A percentile compares a stretch with the other conserved stretches of the same genome.
phyloP scores from a whole-genome alignment of 2,113 vertebrate genomes.

The Gymnorhina tibicen region DNA sequence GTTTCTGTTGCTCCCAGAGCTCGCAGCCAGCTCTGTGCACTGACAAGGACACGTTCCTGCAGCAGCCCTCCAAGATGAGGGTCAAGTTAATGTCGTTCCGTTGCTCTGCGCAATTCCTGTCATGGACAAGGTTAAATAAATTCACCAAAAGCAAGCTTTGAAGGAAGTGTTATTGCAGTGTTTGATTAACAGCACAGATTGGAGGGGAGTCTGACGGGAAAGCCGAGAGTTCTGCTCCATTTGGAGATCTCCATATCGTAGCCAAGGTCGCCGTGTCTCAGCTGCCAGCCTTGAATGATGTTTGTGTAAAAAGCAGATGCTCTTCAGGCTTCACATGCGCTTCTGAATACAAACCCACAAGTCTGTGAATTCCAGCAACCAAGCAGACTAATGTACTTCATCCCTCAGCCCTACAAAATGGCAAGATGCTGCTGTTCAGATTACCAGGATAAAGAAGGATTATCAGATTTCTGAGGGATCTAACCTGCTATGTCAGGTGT shows the following conservation, averaged over 20 bases:
- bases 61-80: not conserved
- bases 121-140: slow-evolving; percentile 25
- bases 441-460: not conserved
- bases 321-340: not conserved
- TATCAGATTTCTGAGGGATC: not conserved
- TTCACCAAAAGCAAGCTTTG: not conserved
- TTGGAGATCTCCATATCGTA: not conserved
- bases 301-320: not conserved
- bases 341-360: not conserved
- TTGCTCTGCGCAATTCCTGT: not conserved
- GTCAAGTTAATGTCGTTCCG: not conserved
- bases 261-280: not conserved
- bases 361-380: not conserved
- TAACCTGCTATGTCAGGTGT: not conserved
- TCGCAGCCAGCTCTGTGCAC: not conserved
- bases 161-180: not conserved
- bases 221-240: not conserved
- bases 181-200: not conserved
- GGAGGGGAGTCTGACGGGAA: not conserved
- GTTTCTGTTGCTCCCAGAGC: not conserved
- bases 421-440: not conserved
- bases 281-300: not conserved
- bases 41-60: not conserved
- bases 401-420: not conserved
- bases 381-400: not conserved